Base-by-base conservation (phyloP, 2,113 vertebrate genomes). In the Podiceps cristatus region DNA sequence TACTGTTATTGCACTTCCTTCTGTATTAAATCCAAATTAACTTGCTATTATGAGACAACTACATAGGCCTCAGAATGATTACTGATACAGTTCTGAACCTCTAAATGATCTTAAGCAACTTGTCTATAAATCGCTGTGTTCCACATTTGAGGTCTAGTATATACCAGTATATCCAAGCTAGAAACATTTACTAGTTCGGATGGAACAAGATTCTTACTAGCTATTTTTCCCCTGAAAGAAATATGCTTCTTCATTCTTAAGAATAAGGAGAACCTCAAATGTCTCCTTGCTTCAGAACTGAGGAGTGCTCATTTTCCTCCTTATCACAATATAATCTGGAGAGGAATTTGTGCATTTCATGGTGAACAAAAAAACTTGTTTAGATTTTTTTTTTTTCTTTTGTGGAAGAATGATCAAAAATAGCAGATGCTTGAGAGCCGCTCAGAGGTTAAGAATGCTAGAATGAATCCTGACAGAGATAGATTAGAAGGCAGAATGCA, bases 401-500 rank as follows among this genome's bases (percentile, higher is more conserved):
- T 3, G n/a, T 44, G 5, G 11, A 45, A 90, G 11, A 82, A 31
- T 5, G 5, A 72, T 96, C 79, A 95, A 93, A 96, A 94, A 76
- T 52, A 93, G 19, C 49, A 93, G 76, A 62, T 11, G 7, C n/a
- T 90, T 85, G 77, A 94, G 55, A 82, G 62, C 33, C 86, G 56
- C 76, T 90, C 80, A 90, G 90, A 97, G 86, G 87, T 97, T 96
- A 96, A 93, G 86, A 97, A 90, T 95, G 92, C 33, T 94, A 89
- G 84, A 95, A 97, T 75, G 90, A 96, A 82, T 93, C 37, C 59
- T 96, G 95, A 78, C 93, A 95, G 84, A 97, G 96, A 96, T 18
- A 79, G 89, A 97, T 95, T 86, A 91, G 50, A 73, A 88, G 55
- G 71, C 67, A 95, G 50, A 82, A 73, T 10, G n/a, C 67, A 96